Conservation (phyloP, 2,113 vertebrate species). For the Phaethon lepturus region DNA sequence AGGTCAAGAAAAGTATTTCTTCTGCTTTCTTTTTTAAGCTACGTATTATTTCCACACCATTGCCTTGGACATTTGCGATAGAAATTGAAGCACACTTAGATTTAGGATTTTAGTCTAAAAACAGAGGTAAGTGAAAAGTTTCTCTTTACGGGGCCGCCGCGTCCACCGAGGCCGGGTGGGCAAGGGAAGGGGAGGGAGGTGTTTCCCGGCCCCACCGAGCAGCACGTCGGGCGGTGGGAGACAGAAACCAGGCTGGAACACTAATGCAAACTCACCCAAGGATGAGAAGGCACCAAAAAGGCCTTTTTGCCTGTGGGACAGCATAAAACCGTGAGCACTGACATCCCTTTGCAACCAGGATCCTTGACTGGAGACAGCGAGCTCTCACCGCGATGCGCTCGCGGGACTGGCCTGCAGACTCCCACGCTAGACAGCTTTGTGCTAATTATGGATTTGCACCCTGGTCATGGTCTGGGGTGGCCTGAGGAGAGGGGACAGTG, state of each 20-base stretch:
- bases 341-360: not conserved
- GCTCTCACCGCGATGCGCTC: fast-evolving
- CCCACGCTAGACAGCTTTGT: not conserved
- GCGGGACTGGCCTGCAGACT: not conserved
- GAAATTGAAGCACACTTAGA: not conserved
- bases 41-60: not conserved
- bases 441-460: not conserved
- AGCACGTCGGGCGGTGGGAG: fast-evolving
- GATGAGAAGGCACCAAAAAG: not conserved
- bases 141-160: fast-evolving
- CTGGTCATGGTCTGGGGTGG: not conserved
- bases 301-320: not conserved
- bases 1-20: not conserved
- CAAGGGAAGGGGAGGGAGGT: fast-evolving
- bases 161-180: fast-evolving
- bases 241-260: not conserved
- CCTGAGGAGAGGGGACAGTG: not conserved
- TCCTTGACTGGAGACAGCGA: not conserved
- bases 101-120: not conserved
- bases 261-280: not conserved
- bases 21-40: constrained; percentile 5
- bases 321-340: not conserved
- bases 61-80: not conserved
- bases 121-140: not conserved
- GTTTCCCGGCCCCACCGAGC: not conserved